Percentiles rank a stretch among this genome's conserved stretches.
phyloP scores from a whole-genome alignment of 1,140 invertebrate genomes.

The Sweltsa coloradensis region DNA sequence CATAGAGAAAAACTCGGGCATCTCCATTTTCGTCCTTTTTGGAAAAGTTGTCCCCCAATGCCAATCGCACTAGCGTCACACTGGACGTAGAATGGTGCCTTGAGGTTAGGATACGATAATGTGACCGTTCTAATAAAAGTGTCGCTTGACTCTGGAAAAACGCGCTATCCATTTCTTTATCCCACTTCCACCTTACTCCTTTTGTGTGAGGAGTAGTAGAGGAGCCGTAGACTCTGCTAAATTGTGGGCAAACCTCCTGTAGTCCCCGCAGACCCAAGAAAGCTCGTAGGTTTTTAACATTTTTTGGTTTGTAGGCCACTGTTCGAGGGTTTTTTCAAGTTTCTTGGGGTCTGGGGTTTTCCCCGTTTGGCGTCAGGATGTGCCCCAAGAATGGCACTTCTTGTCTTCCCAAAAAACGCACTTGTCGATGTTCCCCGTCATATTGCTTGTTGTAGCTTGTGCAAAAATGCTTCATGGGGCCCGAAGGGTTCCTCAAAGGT shows the following conservation, averaged over 20 bases:
- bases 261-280: constrained; percentile 27
- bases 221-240: constrained; percentile 17
- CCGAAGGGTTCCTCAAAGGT: constrained; percentile 17
- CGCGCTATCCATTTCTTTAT: too few species aligned
- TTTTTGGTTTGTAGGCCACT: constrained; percentile 22
- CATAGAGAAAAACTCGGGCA: too few species aligned
- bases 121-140: too few species aligned
- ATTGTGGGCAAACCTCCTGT: constrained; percentile 22
- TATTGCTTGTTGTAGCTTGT: constrained; percentile 10
- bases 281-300: constrained; percentile 21
- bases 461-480: constrained; percentile 14
- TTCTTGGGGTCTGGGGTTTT: constrained; percentile 23
- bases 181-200: too few species aligned
- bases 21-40: too few species aligned
- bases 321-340: constrained; percentile 18
- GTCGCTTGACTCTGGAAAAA: too few species aligned
- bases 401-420: constrained; percentile 14
- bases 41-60: too few species aligned
- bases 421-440: constrained; percentile 19
- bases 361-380: constrained; percentile 22
- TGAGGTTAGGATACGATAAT: too few species aligned
- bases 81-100: too few species aligned
- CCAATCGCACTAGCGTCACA: too few species aligned
- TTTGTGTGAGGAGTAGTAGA: too few species aligned
- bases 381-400: constrained; percentile 19